A percentile compares a stretch with the other conserved stretches of the same genome.
Conservation (phyloP, 2,797 vertebrate species). For the Malacoctenus gilli region DNA sequence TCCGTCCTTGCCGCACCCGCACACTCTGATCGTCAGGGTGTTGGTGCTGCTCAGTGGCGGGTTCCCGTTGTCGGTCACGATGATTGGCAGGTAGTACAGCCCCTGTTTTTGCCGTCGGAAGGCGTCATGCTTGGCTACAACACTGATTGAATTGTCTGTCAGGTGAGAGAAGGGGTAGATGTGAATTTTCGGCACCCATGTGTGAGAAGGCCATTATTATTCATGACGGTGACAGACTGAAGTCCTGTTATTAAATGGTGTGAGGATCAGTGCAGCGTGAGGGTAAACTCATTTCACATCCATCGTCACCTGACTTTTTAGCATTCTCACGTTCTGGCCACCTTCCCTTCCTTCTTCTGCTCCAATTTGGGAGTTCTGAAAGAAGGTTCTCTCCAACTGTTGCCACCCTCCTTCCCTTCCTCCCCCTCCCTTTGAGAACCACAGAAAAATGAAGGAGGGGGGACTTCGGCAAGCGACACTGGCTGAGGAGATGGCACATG, state of each 20-base stretch:
- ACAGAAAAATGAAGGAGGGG: conserved; percentile 16
- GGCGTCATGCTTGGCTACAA: conserved; percentile 92
- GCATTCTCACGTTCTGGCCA: conserved; percentile 33
- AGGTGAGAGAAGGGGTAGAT: conserved; percentile 43
- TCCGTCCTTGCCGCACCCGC: conserved; percentile 94
- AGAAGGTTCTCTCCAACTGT: conserved; percentile 34
- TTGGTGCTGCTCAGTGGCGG: conserved; percentile 98
- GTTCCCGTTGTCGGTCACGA: conserved; percentile 93
- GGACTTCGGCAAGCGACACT: conserved; percentile 47
- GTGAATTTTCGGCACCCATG: conserved; percentile 32
- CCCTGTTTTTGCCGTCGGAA: conserved; percentile 97
- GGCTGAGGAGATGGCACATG: conserved; percentile 69
- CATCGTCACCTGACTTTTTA: conserved; percentile 47
- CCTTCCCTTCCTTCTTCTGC: conserved; percentile 24
- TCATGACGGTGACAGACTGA: conserved; percentile 49
- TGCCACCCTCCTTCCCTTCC: too few relatives aligned
- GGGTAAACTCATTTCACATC: conserved; percentile 70
- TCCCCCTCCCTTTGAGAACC: conserved; percentile 53
- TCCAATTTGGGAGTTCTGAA: conserved; percentile 53
- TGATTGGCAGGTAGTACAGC: conserved; percentile 93
- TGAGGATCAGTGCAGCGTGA: conserved; percentile 60
- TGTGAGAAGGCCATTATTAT: conserved; percentile 60
- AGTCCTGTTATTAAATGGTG: conserved; percentile 63
- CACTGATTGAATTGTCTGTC: conserved; percentile 95
- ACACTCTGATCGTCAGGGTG: conserved; percentile 96